phyloP scores from a whole-genome alignment of 1,140 invertebrate species.

The Drosophila willistoni region DNA sequence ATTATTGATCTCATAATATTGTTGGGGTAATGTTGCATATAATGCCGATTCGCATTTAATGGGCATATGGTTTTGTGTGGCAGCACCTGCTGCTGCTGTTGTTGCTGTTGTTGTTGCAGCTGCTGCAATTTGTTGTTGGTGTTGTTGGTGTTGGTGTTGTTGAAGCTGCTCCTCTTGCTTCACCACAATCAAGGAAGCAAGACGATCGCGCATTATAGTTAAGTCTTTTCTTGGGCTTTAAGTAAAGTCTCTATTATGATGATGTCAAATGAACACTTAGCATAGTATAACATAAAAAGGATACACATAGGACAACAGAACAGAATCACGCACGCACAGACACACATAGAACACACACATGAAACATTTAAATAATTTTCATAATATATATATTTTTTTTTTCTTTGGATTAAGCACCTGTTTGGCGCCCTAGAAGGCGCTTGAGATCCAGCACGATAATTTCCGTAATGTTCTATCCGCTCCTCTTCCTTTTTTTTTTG shows the following conservation, averaged over 20 bases:
- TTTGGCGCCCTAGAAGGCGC: slow-evolving; percentile 56
- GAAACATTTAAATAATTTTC: slow-evolving; percentile 17
- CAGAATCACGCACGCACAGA: slow-evolving; percentile 24
- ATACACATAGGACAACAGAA: slow-evolving; percentile 14
- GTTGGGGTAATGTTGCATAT: slow-evolving; percentile 36
- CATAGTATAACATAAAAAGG: slow-evolving; percentile 21
- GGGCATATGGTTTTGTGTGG: slow-evolving; percentile 17
- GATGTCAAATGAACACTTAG: slow-evolving; percentile 25
- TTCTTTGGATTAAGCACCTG: slow-evolving; percentile 54
- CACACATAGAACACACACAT: slow-evolving; percentile 11
- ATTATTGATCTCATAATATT: slow-evolving; percentile 73
- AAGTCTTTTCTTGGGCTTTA: slow-evolving; percentile 22
- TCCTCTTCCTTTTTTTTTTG: slow-evolving; percentile 8
- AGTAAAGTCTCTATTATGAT: not conserved
- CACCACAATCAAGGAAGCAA: slow-evolving; percentile 82
- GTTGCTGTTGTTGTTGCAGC: slow-evolving; percentile 28
- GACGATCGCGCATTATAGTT: slow-evolving; percentile 82
- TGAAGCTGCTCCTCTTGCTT: slow-evolving; percentile 71
- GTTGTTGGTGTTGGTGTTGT: slow-evolving; percentile 22
- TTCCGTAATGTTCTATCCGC: slow-evolving; percentile 14
- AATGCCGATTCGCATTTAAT: slow-evolving; percentile 66
- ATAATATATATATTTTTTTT: slow-evolving; percentile 12
- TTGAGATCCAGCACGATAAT: slow-evolving; percentile 66
- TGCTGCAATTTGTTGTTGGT: slow-evolving; percentile 34
- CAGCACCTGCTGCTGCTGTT: slow-evolving; percentile 27